These are phyloP conservation scores for Graptemys geographica DNA, from an alignment of 2,797 vertebrate species.

Conservation along the genomic window DNA sequence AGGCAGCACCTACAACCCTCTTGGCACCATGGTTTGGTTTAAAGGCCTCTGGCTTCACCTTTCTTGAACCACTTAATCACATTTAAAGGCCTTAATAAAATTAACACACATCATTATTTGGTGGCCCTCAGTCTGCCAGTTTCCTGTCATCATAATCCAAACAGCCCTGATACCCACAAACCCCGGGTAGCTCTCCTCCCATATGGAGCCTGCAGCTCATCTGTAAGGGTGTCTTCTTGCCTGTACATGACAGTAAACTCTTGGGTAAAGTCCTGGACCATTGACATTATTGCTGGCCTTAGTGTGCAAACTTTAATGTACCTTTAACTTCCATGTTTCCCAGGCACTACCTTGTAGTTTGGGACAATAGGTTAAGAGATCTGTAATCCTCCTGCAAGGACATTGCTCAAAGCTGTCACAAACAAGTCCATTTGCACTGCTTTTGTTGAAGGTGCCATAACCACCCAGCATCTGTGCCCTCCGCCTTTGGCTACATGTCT, in stretches of 20 bases:
- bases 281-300: background rate
- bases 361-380: background rate
- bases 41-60: constrained; percentile 37
- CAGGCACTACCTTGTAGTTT: background rate
- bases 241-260: accelerated
- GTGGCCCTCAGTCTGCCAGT: background rate
- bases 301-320: background rate
- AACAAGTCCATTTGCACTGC: background rate
- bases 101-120: background rate
- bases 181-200: background rate
- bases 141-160: background rate
- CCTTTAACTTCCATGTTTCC: background rate
- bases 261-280: background rate
- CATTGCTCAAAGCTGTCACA: background rate
- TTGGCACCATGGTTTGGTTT: background rate
- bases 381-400: accelerated
- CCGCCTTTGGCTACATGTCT: background rate
- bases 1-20: background rate
- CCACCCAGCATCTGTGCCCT: background rate
- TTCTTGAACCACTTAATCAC: background rate
- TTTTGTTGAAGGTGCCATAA: background rate
- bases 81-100: background rate
- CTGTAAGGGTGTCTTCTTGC: background rate
- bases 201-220: background rate
- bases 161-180: background rate